A percentile compares a stretch with the other conserved stretches of the same genome.
Evolutionary conservation across 2,888 invertebrate species (phyloP).

Genomic region (Melanchra persicariae): DNA sequence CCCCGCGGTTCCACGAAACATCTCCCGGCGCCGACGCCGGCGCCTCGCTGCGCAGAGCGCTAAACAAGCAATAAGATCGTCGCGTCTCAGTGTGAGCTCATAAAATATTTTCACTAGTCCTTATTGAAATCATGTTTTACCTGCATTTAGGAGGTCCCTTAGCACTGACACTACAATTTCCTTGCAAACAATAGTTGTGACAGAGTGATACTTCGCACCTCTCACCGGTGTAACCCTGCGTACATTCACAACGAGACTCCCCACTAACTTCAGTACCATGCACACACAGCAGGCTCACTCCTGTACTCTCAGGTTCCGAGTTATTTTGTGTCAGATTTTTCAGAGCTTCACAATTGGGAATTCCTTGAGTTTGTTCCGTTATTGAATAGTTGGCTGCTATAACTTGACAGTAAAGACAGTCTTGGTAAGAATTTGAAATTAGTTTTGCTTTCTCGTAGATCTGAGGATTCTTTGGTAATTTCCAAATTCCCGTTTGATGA

Average conservation of each 20-base stretch:
- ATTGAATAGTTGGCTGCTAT: constrained; percentile 4
- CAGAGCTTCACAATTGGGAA: not conserved
- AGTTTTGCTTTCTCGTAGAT: not conserved
- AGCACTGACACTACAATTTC: not conserved
- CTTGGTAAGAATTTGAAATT: not conserved
- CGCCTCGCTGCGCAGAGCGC: no score
- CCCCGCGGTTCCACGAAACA: no score
- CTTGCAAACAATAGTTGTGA: not conserved
- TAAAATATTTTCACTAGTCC: not conserved
- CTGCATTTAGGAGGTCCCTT: not conserved
- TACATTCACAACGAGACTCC: no score
- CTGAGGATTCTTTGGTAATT: constrained; percentile 10
- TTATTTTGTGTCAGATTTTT: not conserved
- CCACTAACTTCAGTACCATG: no score
- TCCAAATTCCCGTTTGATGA: not conserved
- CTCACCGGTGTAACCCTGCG: no score
- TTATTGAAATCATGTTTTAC: not conserved
- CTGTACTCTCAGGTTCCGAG: no score
- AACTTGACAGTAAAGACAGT: not conserved
- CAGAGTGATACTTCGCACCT: not conserved
- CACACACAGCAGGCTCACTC: no score
- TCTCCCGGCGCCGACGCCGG: no score
- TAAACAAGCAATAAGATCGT: no score
- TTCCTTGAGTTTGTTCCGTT: not conserved
- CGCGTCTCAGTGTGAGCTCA: not conserved